These are phyloP conservation scores for Melanerpes aurifrons DNA, from an alignment of 2,113 vertebrate genomes.

Conservation along the genomic window DNA sequence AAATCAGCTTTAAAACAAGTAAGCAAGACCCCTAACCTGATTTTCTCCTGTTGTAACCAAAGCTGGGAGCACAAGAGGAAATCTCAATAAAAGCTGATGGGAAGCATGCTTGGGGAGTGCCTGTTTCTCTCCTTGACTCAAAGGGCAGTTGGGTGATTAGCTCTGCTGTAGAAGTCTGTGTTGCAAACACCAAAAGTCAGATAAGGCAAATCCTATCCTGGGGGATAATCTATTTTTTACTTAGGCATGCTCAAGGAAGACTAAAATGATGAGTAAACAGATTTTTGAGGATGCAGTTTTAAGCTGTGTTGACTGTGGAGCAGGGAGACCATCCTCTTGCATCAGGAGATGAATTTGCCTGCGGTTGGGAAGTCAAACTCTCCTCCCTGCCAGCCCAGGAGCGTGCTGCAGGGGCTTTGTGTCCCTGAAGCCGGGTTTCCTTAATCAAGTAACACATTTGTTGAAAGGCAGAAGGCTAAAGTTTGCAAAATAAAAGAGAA, in stretches of 20 bases:
- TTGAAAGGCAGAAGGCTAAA: background rate
- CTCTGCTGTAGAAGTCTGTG: background rate
- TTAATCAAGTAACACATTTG: background rate
- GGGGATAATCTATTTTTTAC: conserved; percentile 47
- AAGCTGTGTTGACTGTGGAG: conserved; percentile 43
- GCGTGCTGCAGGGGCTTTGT: background rate
- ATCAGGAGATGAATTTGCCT: conserved; percentile 21
- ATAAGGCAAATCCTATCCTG: conserved; percentile 35
- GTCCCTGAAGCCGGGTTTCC: background rate
- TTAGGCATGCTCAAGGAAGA: conserved; percentile 29
- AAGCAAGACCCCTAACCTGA: too few relatives aligned
- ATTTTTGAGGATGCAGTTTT: conserved; percentile 2
- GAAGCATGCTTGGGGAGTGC: background rate
- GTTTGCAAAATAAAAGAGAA: background rate
- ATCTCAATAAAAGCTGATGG: background rate
- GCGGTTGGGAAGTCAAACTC: conserved; percentile 20
- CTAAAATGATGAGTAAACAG: conserved; percentile 53
- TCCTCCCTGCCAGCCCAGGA: background rate
- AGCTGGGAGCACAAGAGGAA: background rate
- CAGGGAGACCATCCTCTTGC: background rate
- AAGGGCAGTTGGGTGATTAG: background rate
- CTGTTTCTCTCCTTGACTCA: rapidly evolving
- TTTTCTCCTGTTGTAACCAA: rapidly evolving
- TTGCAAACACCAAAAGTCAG: conserved; percentile 21
- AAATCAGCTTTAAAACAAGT: background rate